Evolutionary conservation across 2,888 invertebrate genomes (phyloP).

Genomic region (Diarsia mendica): DNA sequence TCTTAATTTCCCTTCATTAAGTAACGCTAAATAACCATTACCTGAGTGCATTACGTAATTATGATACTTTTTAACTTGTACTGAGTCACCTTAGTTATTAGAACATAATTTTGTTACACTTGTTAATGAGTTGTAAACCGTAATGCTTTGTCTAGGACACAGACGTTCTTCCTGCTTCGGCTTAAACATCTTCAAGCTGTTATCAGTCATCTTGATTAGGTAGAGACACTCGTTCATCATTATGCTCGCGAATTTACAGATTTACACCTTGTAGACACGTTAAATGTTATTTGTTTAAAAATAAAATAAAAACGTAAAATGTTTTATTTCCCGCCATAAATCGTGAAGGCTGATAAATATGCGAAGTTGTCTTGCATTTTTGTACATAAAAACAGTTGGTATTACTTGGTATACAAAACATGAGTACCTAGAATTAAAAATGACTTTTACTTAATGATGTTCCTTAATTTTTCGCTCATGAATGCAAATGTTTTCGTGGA

Average conservation of each 20-base stretch:
- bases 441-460: background rate
- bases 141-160: constrained; percentile 39
- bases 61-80: constrained; percentile 23
- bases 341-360: constrained; percentile 9
- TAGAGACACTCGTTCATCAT: background rate
- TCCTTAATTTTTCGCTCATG: background rate
- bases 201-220: constrained; percentile 36
- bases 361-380: background rate
- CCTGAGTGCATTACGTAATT: constrained; percentile 35
- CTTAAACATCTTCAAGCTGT: constrained; percentile 9
- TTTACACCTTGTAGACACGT: background rate
- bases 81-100: constrained; percentile 40
- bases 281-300: constrained; percentile 20
- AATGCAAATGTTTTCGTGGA: background rate
- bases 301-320: background rate
- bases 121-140: constrained; percentile 21
- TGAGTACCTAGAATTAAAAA: background rate
- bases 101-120: constrained; percentile 21
- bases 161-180: constrained; percentile 12
- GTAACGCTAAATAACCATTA: constrained; percentile 34
- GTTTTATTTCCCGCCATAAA: constrained; percentile 15
- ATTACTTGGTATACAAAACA: too few relatives aligned
- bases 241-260: background rate
- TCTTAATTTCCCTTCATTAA: constrained; percentile 36
- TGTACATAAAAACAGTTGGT: background rate